Base-by-base conservation (phyloP, 2,113 vertebrate species). In the Brienomyrus brachyistius region DNA sequence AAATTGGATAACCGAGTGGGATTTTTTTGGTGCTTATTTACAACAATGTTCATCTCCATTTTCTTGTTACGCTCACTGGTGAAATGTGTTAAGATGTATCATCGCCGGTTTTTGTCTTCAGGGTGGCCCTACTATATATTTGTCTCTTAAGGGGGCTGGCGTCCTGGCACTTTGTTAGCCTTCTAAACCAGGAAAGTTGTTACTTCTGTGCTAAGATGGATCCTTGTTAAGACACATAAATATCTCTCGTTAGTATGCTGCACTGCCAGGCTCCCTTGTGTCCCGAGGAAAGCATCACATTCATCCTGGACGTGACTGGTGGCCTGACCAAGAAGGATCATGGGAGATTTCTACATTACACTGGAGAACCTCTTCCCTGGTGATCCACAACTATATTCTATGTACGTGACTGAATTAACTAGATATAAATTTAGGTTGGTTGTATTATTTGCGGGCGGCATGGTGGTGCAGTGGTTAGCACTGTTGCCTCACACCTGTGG, bases 311-410 rank as follows among this genome's bases (percentile, higher is more conserved):
- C 89, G 94, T 95, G 91, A 95, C 95, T 85, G 93, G 93, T 89
- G 93, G 91, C 43, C 92, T 96, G 86, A 92, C 90, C 40, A 93
- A 93, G 91, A 93, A 94, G 90, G 92, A 95, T 90, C 94, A 95
- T 15, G 94, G 95, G 31, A 94, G 91, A 50, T 95, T 95, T 94
- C 87, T 96, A 45, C 92, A 93, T 88, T 94, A 92, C 47, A 94
- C 92, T 8, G 94, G 94, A 88, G 94, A 95, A 83, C 47, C 80
- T 17, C 89, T 95, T 45, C 94, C 94, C 5, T 95, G 94, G 94
- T 95, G 92, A 96, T 27, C 19, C 23, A 8, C 10, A 66, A 47
- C 23, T 23, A 86, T 86, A 45, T 43, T 13, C 54, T 27, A 47
- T 59, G 21, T 54, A 43, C 5, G 40, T 1, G 15, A 88, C 27